phyloP scores from a whole-genome alignment of 1,140 invertebrate species.

The Mycetomoellerius zeteki region DNA sequence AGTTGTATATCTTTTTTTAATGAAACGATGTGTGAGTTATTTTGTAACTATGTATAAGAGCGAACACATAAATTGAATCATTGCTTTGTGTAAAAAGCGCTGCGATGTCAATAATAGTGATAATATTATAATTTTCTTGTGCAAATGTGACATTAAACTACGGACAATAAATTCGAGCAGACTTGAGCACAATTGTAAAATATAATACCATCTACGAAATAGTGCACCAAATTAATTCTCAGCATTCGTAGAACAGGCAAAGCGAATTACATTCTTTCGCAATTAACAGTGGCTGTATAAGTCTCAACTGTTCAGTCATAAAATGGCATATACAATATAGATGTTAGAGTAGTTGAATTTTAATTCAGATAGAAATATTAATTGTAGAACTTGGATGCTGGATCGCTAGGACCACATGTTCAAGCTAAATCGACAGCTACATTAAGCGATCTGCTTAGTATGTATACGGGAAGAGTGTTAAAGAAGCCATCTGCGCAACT shows the following conservation, averaged over 20 bases:
- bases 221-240: neutral
- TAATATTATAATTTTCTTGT: neutral
- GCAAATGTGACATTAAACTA: constrained; percentile 1
- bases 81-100: neutral
- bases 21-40: constrained; percentile 7
- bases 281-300: constrained; percentile 8
- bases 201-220: constrained; percentile 1
- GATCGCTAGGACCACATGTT: constrained; percentile 82
- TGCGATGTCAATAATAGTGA: neutral
- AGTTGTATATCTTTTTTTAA: constrained; percentile 1
- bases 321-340: constrained; percentile 57
- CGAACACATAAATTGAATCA: neutral
- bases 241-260: constrained; percentile 22
- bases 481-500: constrained; percentile 81
- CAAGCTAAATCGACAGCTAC: constrained; percentile 81
- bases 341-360: constrained; percentile 62
- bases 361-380: constrained; percentile 75
- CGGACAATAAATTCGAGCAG: constrained; percentile 14
- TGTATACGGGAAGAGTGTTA: constrained; percentile 80
- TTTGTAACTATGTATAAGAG: constrained; percentile 14
- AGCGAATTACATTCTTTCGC: constrained; percentile 17
- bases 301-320: constrained; percentile 23
- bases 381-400: constrained; percentile 84
- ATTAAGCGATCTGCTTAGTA: constrained; percentile 81
- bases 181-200: constrained; percentile 7